phyloP scores from a whole-genome alignment of 2,113 vertebrate genomes.

The Lepisosteus oculatus region DNA sequence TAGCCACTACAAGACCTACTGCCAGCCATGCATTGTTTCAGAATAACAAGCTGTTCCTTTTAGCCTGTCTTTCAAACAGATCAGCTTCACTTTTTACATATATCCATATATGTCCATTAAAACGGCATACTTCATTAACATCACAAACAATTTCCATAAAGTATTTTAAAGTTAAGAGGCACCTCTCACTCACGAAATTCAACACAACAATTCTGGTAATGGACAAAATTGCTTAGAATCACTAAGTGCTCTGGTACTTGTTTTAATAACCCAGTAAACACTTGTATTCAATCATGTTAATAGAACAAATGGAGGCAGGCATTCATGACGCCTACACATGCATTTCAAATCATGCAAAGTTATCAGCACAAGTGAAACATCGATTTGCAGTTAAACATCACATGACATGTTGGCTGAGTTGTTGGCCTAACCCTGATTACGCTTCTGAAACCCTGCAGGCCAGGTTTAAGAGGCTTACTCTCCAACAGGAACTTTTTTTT shows the following conservation, averaged over 20 bases:
- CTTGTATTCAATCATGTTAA: conserved; percentile 37
- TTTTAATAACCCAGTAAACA: conserved; percentile 46
- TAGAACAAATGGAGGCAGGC: background rate
- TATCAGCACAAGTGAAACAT: conserved; percentile 28
- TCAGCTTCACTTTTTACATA: background rate
- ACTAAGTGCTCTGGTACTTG: conserved; percentile 47
- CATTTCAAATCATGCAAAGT: conserved; percentile 29
- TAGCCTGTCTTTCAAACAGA: background rate
- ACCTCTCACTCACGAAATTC: conserved; percentile 19
- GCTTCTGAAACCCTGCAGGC: background rate
- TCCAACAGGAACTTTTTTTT: background rate
- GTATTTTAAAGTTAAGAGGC: background rate
- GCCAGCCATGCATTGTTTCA: too few species aligned
- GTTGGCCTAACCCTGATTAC: conserved; percentile 15
- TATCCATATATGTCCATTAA: too few species aligned
- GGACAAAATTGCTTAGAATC: conserved; percentile 67
- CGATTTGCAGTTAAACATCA: conserved; percentile 27
- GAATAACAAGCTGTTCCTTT: background rate
- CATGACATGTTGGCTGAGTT: conserved; percentile 28
- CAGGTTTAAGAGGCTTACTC: background rate
- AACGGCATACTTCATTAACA: background rate
- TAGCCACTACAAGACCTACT: too few species aligned
- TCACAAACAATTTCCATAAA: background rate
- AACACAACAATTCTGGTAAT: conserved; percentile 43
- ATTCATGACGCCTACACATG: background rate